These are phyloP conservation scores for Entomyzon cyanotis DNA, from an alignment of 2,113 vertebrate species.

Conservation along the genomic window DNA sequence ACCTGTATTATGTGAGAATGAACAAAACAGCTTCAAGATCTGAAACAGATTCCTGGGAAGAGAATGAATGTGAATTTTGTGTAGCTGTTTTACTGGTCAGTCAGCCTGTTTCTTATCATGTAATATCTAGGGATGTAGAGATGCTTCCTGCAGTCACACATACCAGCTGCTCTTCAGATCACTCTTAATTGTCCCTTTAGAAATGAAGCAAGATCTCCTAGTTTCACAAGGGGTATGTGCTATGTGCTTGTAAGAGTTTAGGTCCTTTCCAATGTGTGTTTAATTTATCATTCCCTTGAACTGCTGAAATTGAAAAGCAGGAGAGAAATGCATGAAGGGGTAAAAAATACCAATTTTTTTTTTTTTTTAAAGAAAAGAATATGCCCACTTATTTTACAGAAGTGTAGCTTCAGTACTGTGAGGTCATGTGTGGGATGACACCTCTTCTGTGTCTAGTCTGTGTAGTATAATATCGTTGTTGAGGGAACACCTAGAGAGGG, in stretches of 20 bases:
- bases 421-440: background rate
- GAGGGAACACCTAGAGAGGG: background rate
- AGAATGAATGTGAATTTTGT: background rate
- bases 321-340: background rate
- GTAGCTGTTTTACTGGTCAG: background rate
- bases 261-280: background rate
- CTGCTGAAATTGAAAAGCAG: background rate
- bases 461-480: background rate
- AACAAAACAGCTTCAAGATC: background rate
- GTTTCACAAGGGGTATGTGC: background rate
- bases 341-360: background rate
- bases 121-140: background rate
- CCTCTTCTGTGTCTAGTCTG: background rate
- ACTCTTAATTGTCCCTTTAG: background rate
- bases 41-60: constrained; percentile 3
- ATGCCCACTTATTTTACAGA: background rate
- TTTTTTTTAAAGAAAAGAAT: background rate
- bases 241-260: background rate
- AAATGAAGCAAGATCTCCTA: background rate
- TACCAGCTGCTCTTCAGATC: background rate
- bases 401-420: background rate
- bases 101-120: background rate
- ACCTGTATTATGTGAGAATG: background rate
- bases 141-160: background rate
- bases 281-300: background rate